Evolutionary conservation across 2,797 vertebrate genomes (phyloP), one percentile per base, ranked within the genome.

Genomic region (Hippoglossus hippoglossus): DNA sequence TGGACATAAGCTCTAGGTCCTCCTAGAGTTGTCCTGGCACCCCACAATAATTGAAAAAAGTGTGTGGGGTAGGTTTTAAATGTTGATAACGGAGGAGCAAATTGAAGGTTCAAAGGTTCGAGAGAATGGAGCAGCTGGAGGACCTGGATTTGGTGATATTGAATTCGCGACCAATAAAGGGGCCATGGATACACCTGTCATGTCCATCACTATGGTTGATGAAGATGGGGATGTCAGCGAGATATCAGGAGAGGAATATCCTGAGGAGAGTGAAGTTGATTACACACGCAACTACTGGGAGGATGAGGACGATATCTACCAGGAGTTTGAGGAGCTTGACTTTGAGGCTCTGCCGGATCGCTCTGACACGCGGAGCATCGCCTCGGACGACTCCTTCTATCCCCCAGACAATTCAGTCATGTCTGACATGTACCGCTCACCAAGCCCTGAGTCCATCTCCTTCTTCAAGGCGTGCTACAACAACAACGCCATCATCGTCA

Each of bases 381-480:
- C 89, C 21, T 97, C 97, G 0, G 96, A 97, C 13, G 97, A 98
- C 79, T 98, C 97, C 15, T 99, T 97, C 91, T 99, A 98, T 83
- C 97, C 97, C 0, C 91, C 90, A 0, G 86, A 91, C 0, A 83
- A 66, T 7, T 74, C 84, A 0, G 25, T 79, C 8, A 5, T n/a
- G 10, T 72, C 81, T 13, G 51, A 73, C 4, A 3, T 72, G 39
- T 59, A 31, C 54, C 81, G 87, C 57, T 50, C 71, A 6, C 86
- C 16, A 1, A 84, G 55, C 83, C 95, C 95, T 0, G 94, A 96
- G 85, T 90, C 92, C 3, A 90, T 96, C 60, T 95, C 92, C 71
- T 91, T 99, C 49, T 97, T 97, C 88, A 96, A 94, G 64, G 97
- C 98, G 5, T 98, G 97, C 88, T 92, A 95, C 94, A 94, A 94